Percentiles rank a stretch among this genome's conserved stretches.
Conservation (phyloP, 2,888 invertebrate species). For the Lymantria monacha region DNA sequence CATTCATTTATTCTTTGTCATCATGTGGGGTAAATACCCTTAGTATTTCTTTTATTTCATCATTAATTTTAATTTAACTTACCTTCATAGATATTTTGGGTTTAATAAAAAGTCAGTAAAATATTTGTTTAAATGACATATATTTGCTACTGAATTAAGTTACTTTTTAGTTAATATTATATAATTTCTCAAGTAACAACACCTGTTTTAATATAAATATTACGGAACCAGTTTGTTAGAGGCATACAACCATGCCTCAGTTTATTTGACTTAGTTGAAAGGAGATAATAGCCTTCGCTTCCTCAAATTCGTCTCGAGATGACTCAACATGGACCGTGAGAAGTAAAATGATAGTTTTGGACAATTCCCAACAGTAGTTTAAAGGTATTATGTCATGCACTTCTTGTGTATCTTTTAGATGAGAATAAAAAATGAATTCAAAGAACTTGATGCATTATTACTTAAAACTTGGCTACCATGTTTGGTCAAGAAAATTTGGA, state of each 20-base stretch:
- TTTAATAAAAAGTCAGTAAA: background rate
- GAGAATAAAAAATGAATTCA: background rate
- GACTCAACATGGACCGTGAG: conserved; percentile 68
- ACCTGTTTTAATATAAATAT: conserved; percentile 29
- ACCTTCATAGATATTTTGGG: background rate
- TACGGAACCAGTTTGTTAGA: conserved; percentile 36
- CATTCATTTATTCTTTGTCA: background rate
- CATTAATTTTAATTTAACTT: background rate
- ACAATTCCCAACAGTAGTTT: conserved; percentile 28
- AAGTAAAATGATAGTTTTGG: conserved; percentile 60
- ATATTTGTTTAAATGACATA: background rate
- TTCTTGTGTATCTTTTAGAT: background rate
- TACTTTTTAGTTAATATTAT: background rate
- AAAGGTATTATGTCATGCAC: conserved; percentile 6
- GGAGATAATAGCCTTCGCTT: conserved; percentile 71
- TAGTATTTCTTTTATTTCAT: background rate
- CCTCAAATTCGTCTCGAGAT: conserved; percentile 72
- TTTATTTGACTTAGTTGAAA: conserved; percentile 67
- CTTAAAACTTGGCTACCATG: background rate
- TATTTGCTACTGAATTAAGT: background rate
- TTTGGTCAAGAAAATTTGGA: background rate
- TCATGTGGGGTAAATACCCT: background rate
- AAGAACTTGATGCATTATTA: background rate
- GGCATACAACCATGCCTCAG: conserved; percentile 39
- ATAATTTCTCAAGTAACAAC: conserved; percentile 17